A percentile compares a stretch with the other conserved stretches of the same genome.
Evolutionary conservation across 2,888 invertebrate species (phyloP).

Genomic region (Boloria selene): DNA sequence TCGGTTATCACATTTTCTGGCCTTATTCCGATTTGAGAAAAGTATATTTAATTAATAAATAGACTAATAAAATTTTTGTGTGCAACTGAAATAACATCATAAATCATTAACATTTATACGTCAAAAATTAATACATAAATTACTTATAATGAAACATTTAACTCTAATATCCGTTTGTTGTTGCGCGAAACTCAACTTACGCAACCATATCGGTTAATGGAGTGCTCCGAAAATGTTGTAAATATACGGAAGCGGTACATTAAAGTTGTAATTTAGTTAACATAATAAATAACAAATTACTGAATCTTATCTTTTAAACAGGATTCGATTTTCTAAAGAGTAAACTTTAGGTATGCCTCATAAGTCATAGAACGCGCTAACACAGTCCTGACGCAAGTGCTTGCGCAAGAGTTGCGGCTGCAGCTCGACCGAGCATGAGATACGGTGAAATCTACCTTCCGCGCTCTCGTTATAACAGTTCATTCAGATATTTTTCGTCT

Average conservation of each 20-base stretch:
- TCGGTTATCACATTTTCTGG: slow-evolving; percentile 16
- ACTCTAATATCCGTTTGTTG: slow-evolving; percentile 1
- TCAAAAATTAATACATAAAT: neutral
- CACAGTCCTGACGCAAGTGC: slow-evolving; percentile 27
- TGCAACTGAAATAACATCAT: too few species aligned
- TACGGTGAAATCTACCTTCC: slow-evolving; percentile 26
- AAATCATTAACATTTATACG: too few species aligned
- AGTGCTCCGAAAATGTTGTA: neutral
- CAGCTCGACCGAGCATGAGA: slow-evolving; percentile 20
- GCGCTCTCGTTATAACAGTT: slow-evolving; percentile 9
- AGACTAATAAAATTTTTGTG: too few species aligned
- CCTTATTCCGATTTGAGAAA: slow-evolving; percentile 14
- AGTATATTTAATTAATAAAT: neutral
- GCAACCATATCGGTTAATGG: neutral
- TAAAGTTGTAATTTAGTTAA: slow-evolving; percentile 9
- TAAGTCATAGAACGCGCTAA: slow-evolving; percentile 20
- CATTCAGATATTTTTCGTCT: slow-evolving; percentile 1
- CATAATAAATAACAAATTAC: slow-evolving; percentile 5
- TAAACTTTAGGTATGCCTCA: slow-evolving; percentile 15
- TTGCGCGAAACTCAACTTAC: neutral
- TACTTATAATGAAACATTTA: neutral
- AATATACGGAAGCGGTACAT: neutral
- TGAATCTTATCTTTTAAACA: neutral
- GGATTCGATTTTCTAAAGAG: slow-evolving; percentile 13
- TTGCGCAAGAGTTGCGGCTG: slow-evolving; percentile 36